Evolutionary conservation across 2,797 vertebrate species (phyloP).

Genomic region (Chromis chromis): DNA sequence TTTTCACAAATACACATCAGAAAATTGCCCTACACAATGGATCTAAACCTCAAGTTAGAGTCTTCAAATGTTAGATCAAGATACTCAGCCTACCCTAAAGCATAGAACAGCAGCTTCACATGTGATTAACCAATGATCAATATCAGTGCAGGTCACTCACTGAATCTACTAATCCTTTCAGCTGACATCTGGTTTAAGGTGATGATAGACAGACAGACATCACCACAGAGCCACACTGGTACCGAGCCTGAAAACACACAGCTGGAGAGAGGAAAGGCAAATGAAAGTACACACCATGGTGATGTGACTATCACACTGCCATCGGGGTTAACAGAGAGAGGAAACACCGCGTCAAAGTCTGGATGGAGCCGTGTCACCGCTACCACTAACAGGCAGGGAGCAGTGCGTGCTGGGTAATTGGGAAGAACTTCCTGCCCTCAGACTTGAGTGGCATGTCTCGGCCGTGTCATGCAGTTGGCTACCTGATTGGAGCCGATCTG

Average conservation of each 20-base stretch:
- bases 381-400: conserved; percentile 53
- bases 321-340: conserved; percentile 17
- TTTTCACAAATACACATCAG: too few relatives aligned
- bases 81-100: too few relatives aligned
- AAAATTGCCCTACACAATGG: too few relatives aligned
- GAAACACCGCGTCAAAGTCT: conserved; percentile 34
- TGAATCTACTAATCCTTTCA: too few relatives aligned
- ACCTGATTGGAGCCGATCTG: conserved; percentile 54
- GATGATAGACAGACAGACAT: background rate
- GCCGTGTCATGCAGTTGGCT: conserved; percentile 30
- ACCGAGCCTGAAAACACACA: background rate
- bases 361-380: conserved; percentile 45
- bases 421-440: conserved; percentile 56
- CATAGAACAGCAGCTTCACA: too few relatives aligned
- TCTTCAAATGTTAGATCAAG: too few relatives aligned
- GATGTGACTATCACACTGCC: conserved; percentile 9
- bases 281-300: background rate
- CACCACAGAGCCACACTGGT: background rate
- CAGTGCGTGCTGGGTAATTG: conserved; percentile 61
- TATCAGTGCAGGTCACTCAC: too few relatives aligned
- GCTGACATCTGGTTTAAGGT: background rate
- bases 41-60: too few relatives aligned
- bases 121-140: too few relatives aligned
- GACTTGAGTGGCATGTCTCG: conserved; percentile 59
- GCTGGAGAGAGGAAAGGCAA: background rate